Percentiles rank a stretch among this genome's conserved stretches.
Evolutionary conservation across 1,140 invertebrate species (phyloP).

Genomic region (Samia ricini): DNA sequence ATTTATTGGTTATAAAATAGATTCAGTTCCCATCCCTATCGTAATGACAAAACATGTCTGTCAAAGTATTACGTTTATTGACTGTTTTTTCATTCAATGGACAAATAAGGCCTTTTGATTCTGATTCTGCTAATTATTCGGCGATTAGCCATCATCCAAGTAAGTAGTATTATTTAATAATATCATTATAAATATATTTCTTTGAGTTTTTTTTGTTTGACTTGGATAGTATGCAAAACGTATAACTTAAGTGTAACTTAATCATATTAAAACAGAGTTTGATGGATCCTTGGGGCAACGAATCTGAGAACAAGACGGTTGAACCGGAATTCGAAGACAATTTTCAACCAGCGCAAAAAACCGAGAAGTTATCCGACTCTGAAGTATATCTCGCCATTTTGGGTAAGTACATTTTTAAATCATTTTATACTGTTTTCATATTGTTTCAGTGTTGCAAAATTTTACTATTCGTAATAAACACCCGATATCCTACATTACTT

Average conservation of each 20-base stretch:
- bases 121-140: slow-evolving; percentile 18
- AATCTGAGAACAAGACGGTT: slow-evolving; percentile 36
- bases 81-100: background rate
- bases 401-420: slow-evolving; percentile 37
- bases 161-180: slow-evolving; percentile 22
- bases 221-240: background rate
- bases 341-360: slow-evolving; percentile 45
- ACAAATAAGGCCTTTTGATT: background rate
- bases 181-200: slow-evolving; percentile 4
- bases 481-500: too few species aligned
- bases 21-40: background rate
- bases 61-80: background rate
- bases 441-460: background rate
- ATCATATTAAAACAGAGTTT: slow-evolving; percentile 38
- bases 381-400: slow-evolving; percentile 64
- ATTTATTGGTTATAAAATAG: too few species aligned
- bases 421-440: background rate
- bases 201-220: background rate
- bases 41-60: background rate
- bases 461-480: background rate
- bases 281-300: slow-evolving; percentile 72
- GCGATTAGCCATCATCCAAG: slow-evolving; percentile 38
- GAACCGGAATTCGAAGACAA: slow-evolving; percentile 61
- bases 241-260: background rate
- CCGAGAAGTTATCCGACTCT: slow-evolving; percentile 56